phyloP scores from a whole-genome alignment of 2,113 vertebrate species.

The Pitta sordida region DNA sequence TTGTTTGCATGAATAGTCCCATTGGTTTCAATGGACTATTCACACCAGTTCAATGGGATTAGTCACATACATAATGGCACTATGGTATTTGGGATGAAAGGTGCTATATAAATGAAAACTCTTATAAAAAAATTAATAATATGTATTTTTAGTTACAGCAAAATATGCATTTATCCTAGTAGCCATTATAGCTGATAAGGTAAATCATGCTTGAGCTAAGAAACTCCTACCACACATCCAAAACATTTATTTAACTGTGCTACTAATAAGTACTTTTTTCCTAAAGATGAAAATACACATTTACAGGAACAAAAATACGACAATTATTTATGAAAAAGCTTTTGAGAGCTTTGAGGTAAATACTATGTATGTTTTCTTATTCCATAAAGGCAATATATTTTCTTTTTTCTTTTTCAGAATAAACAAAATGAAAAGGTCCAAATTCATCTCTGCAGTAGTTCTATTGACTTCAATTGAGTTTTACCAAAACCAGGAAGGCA shows the following conservation, averaged over 20 bases:
- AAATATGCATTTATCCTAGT: not conserved
- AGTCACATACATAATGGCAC: slow-evolving; percentile 33
- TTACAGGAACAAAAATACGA: not conserved
- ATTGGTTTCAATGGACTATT: slow-evolving; percentile 47
- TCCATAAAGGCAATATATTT: not conserved
- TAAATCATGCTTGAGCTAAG: slow-evolving; percentile 20
- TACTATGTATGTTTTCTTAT: not conserved
- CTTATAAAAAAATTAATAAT: slow-evolving; percentile 58
- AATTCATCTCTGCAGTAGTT: slow-evolving; percentile 39
- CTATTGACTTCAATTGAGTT: not conserved
- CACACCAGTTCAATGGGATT: slow-evolving; percentile 51
- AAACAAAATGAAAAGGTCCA: slow-evolving; percentile 30
- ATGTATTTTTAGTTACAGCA: slow-evolving; percentile 23
- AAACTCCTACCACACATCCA: slow-evolving; percentile 24
- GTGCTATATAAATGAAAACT: not conserved
- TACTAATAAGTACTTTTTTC: slow-evolving; percentile 42
- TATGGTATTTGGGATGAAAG: slow-evolving; percentile 39
- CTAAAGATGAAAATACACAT: slow-evolving; percentile 40
- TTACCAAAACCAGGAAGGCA: slow-evolving; percentile 28
- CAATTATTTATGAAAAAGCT: slow-evolving; percentile 31
- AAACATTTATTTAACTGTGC: slow-evolving; percentile 58
- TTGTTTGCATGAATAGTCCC: slow-evolving; percentile 19
- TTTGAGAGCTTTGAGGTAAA: slow-evolving; percentile 51
- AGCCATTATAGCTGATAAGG: slow-evolving; percentile 31
- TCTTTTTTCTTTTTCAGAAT: not conserved